Percentiles rank a stretch among this genome's conserved stretches.
Conservation (phyloP, 2,113 vertebrate genomes). For the Chaetorhynchus papuensis region DNA sequence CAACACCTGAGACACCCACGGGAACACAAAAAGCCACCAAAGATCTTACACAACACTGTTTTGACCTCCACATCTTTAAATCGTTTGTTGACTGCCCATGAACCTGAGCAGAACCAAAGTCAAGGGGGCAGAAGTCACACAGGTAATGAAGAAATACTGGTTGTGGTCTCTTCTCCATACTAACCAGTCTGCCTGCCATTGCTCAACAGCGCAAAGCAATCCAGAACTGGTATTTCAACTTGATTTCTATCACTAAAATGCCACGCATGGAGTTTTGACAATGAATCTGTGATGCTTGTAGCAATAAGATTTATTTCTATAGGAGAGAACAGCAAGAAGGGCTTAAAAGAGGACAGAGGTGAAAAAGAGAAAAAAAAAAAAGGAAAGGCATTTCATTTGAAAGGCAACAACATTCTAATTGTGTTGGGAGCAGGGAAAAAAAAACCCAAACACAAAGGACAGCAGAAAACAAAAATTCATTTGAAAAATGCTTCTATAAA, state of each 20-base stretch:
- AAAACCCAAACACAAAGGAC: background rate
- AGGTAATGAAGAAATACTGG: background rate
- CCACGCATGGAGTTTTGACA: background rate
- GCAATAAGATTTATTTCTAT: background rate
- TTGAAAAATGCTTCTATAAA: slow-evolving; percentile 6
- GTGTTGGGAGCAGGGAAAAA: background rate
- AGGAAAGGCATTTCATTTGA: background rate
- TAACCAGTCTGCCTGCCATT: background rate
- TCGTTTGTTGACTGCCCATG: background rate
- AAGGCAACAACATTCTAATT: background rate
- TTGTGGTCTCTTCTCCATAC: background rate
- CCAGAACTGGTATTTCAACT: background rate
- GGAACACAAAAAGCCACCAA: background rate
- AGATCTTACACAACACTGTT: background rate
- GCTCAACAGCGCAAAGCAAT: background rate
- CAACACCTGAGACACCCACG: background rate
- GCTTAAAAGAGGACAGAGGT: background rate
- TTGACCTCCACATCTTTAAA: background rate
- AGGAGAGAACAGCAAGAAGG: background rate
- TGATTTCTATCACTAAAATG: background rate
- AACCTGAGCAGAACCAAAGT: background rate
- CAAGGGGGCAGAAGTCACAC: background rate
- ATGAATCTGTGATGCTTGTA: background rate
- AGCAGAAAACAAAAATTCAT: background rate
- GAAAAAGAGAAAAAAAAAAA: background rate